Percentiles rank a stretch among this genome's conserved stretches.
Conservation (phyloP, 2,113 vertebrate genomes). For the Urocolius indicus region DNA sequence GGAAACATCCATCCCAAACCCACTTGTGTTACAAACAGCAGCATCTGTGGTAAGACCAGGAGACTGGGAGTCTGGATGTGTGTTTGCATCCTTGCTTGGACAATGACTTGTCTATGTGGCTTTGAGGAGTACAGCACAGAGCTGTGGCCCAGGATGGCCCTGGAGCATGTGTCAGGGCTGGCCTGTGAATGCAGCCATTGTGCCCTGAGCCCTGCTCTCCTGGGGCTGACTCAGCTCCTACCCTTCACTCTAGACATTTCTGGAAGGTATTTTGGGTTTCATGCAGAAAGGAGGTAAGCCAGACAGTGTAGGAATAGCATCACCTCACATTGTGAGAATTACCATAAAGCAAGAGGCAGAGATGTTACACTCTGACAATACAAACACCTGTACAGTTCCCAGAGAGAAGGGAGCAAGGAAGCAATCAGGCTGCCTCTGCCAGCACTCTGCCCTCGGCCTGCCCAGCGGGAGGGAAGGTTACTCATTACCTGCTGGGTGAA, state of each 20-base stretch:
- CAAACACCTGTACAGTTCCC: neutral
- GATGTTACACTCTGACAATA: neutral
- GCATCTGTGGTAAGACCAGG: constrained; percentile 16
- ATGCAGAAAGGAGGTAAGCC: neutral
- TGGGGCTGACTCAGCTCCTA: neutral
- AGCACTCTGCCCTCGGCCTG: neutral
- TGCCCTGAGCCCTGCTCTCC: neutral
- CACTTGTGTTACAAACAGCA: neutral
- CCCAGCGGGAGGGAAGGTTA: neutral
- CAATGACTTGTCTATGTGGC: constrained; percentile 14
- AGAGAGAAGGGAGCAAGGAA: neutral
- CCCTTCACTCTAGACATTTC: neutral
- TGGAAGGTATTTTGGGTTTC: neutral
- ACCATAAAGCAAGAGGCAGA: neutral
- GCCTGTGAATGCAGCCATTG: neutral
- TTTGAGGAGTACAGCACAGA: neutral
- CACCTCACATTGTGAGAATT: fast-evolving
- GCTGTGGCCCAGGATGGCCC: neutral
- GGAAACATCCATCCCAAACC: neutral
- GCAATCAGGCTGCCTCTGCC: neutral
- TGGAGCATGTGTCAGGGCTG: neutral
- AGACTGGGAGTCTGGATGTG: neutral
- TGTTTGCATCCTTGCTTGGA: neutral
- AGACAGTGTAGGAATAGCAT: neutral
- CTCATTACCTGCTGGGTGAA: neutral